Base-by-base conservation (phyloP, 2,797 vertebrate species). In the Chaenodraco wilsoni region DNA sequence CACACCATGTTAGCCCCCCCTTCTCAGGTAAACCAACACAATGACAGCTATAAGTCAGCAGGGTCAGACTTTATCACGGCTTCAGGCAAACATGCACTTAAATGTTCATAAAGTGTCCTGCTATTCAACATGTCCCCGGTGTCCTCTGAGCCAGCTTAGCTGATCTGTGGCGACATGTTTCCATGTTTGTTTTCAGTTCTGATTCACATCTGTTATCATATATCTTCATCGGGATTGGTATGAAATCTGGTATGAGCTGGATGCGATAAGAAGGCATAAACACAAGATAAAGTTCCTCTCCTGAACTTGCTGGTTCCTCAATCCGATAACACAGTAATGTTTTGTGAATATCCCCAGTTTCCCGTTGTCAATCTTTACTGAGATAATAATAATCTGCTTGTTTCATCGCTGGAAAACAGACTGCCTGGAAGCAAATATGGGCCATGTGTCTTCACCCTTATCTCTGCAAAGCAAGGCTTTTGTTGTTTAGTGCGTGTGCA, bases 261-360 rank as follows among this genome's bases (percentile, higher is more conserved):
- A 55, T 19, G 65, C 9, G 84, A 87, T 85, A 70, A 79, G 55
- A 31, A 69, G 21, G 14, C 40, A 60, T 19, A 63, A 83, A 70
- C 69, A 70, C 51, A 56, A 54, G 74, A 74, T 52, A 71, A 73
- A 82, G 44, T 74, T 56, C 21, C 16, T 55, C 52, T 75, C 55
- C 46, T 51, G 15, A 43, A 76, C 69, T 2, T 9, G 15, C 62
- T 44, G 86, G 87, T 88, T 86, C 71, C 31, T 52, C 51, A 27
- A 83, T 76, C 59, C 79, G 88, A 91, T 89, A 78, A 72, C 13
- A 41, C 5, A 46, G 68, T 79, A 74, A 78, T 60, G 48, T 69
- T 78, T 76, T 71, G 64, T 56, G 81, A 65, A 67, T 77, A 48
- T 76, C 84, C 74, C 49, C 49, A 3, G 74, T 69, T 79, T 82